Evolutionary conservation across 2,113 vertebrate species (phyloP).

Genomic region (Colistium nudipinnis): DNA sequence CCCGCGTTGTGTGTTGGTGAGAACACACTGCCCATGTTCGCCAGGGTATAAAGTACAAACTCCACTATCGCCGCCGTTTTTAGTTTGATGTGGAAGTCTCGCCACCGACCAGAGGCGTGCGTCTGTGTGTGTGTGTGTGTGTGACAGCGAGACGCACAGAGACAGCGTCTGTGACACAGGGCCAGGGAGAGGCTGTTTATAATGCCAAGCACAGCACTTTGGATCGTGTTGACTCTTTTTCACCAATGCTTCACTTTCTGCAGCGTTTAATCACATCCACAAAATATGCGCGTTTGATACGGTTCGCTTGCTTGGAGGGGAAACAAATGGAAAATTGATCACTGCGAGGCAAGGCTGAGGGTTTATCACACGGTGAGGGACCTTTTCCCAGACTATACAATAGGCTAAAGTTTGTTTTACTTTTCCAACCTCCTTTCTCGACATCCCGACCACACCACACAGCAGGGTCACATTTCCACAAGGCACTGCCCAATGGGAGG

Average conservation of each 20-base stretch:
- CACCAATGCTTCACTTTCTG: slow-evolving; percentile 5
- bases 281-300: background rate
- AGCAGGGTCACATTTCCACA: slow-evolving; percentile 63
- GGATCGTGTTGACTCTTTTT: slow-evolving; percentile 6
- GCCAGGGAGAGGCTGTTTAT: slow-evolving; percentile 35
- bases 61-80: slow-evolving; percentile 33
- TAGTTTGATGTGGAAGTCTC: slow-evolving; percentile 39
- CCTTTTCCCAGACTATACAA: background rate
- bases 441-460: slow-evolving; percentile 51
- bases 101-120: slow-evolving; percentile 29
- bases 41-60: slow-evolving; percentile 63
- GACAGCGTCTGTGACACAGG: background rate
- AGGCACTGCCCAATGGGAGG: slow-evolving; percentile 63
- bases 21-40: slow-evolving; percentile 42
- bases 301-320: background rate
- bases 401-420: slow-evolving; percentile 41
- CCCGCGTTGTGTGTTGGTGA: slow-evolving; percentile 29
- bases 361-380: slow-evolving; percentile 26
- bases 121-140: slow-evolving; percentile 9
- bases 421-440: slow-evolving; percentile 48
- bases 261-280: background rate
- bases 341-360: background rate
- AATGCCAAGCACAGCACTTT: slow-evolving; percentile 3
- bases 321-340: background rate
- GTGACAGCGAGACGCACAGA: background rate